phyloP scores from a whole-genome alignment of 2,797 vertebrate genomes.

The Lepus oiostolus region DNA sequence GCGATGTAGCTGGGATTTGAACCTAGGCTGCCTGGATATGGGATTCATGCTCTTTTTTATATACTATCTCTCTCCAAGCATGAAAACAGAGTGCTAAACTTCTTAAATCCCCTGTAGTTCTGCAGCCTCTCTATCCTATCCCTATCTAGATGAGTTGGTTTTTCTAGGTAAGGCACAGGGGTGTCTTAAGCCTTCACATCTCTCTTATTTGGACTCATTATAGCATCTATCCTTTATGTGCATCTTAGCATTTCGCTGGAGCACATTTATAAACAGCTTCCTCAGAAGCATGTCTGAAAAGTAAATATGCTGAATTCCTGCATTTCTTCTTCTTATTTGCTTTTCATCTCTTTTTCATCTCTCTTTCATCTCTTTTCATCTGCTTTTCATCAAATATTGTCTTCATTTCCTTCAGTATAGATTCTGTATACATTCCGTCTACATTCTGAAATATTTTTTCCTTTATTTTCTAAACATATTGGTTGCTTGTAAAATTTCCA shows the following conservation, averaged over 20 bases:
- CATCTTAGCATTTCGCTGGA: conserved; percentile 7
- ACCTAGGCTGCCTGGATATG: neutral
- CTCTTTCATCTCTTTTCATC: neutral
- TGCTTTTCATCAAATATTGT: no score
- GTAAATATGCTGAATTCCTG: neutral
- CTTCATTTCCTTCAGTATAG: no score
- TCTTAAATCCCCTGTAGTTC: neutral
- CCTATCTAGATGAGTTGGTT: neutral
- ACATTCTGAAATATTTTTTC: conserved; percentile 31
- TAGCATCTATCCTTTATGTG: neutral
- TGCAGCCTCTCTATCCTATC: neutral
- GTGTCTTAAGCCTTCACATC: conserved; percentile 5
- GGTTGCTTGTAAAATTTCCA: conserved; percentile 4
- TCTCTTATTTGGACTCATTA: neutral
- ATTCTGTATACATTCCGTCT: neutral
- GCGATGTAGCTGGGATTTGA: neutral
- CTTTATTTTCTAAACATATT: neutral
- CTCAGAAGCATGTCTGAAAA: conserved; percentile 38
- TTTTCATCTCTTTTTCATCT: neutral
- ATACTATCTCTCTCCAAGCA: neutral
- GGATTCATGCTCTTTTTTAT: neutral
- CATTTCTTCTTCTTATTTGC: neutral
- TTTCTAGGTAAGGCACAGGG: neutral
- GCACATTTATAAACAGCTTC: conserved; percentile 1
- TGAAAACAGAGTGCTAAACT: neutral